Evolutionary conservation across 2,888 invertebrate species (phyloP).

Genomic region (Parnassius glacialis): DNA sequence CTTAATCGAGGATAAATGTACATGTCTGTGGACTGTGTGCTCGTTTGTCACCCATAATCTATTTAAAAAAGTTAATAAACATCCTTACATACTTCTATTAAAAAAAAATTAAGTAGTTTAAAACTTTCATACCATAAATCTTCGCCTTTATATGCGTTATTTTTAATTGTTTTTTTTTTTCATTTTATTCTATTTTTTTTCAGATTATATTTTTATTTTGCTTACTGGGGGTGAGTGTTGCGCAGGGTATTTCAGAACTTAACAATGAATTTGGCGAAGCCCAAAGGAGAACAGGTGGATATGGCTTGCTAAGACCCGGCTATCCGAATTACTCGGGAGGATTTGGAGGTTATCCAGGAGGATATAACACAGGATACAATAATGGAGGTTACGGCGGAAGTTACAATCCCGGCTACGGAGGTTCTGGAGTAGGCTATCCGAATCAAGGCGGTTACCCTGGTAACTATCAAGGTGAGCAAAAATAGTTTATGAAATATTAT

Average conservation of each 20-base stretch:
- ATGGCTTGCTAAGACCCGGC: slow-evolving; percentile 57
- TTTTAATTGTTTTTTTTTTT: too few species aligned
- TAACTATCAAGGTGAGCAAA: slow-evolving; percentile 17
- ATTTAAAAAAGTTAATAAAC: too few species aligned
- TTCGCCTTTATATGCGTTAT: too few species aligned
- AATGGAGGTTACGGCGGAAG: slow-evolving; percentile 33
- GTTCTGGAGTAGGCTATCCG: slow-evolving; percentile 38
- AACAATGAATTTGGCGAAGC: slow-evolving; percentile 46
- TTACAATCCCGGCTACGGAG: slow-evolving; percentile 38
- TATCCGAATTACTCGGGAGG: slow-evolving; percentile 38
- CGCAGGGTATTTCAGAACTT: slow-evolving; percentile 52
- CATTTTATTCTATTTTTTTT: neutral
- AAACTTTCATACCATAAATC: too few species aligned
- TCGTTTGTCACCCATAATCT: too few species aligned
- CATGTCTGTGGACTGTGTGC: too few species aligned
- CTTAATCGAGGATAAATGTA: too few species aligned
- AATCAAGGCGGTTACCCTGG: slow-evolving; percentile 39
- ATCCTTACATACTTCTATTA: too few species aligned
- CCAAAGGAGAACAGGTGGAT: slow-evolving; percentile 57
- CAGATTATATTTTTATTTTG: slow-evolving; percentile 48
- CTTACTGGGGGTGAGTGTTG: slow-evolving; percentile 49
- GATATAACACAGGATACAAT: slow-evolving; percentile 38
- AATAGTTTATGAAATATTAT: neutral
- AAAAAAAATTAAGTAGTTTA: too few species aligned
- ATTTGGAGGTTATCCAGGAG: slow-evolving; percentile 35